These are phyloP conservation scores for Dasypolia templi DNA, from an alignment of 2,888 invertebrate genomes.

Conservation along the genomic window DNA sequence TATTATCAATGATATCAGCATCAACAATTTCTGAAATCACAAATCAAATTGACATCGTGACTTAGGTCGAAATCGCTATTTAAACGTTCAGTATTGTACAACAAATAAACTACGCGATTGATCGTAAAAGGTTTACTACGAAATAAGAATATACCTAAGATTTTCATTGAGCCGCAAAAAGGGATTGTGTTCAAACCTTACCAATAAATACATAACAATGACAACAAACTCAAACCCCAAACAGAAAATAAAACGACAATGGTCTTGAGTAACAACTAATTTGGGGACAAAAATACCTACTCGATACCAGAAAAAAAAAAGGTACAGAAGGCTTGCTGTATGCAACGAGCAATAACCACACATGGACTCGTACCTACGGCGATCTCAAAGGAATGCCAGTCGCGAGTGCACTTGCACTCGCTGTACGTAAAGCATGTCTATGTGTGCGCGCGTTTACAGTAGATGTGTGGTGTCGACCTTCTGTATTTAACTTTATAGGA, in stretches of 20 bases:
- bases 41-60: neutral
- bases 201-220: constrained; percentile 45
- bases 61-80: neutral
- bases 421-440: neutral
- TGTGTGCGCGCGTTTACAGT: neutral
- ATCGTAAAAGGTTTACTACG: constrained; percentile 35
- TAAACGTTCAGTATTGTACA: neutral
- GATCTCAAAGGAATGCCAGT: neutral
- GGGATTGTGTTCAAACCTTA: constrained; percentile 21
- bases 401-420: neutral
- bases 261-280: constrained; percentile 55
- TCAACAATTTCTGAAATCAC: neutral
- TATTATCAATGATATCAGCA: neutral
- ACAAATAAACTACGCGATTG: constrained; percentile 13
- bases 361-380: too few species aligned
- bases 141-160: constrained; percentile 25
- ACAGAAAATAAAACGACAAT: constrained; percentile 51
- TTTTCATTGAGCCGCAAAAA: constrained; percentile 30
- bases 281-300: constrained; percentile 44
- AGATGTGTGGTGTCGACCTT: neutral
- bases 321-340: neutral
- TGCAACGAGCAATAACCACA: neutral
- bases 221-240: constrained; percentile 51
- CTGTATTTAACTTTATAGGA: constrained; percentile 6
- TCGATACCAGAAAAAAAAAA: neutral